phyloP scores from a whole-genome alignment of 2,888 invertebrate genomes.

The Teleiodes luculella region DNA sequence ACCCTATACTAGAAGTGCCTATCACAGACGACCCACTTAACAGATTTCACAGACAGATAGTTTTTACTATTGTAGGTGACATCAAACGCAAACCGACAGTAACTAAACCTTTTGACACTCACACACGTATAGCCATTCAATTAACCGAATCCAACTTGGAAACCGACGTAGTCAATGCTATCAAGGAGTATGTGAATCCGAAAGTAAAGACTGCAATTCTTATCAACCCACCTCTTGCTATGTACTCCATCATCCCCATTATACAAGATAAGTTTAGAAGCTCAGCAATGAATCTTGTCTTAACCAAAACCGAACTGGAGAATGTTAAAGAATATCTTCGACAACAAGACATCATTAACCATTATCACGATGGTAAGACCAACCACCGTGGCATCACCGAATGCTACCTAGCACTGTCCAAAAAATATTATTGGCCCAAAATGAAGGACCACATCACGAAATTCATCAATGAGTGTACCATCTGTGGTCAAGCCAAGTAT shows the following conservation, averaged over 20 bases:
- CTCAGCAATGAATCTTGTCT: neutral
- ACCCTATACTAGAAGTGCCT: neutral
- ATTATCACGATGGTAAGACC: slow-evolving; percentile 1
- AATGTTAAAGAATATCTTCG: neutral
- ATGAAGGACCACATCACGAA: neutral
- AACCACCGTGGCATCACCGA: neutral
- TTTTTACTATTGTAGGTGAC: neutral
- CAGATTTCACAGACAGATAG: neutral
- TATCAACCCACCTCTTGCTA: neutral
- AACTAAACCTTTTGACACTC: neutral
- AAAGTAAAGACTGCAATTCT: neutral
- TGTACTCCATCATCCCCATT: neutral
- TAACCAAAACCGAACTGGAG: neutral
- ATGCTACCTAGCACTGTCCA: neutral
- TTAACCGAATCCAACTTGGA: neutral
- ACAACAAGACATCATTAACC: neutral
- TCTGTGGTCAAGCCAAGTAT: neutral
- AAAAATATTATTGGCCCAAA: neutral
- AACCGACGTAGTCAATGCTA: neutral
- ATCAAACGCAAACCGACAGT: neutral
- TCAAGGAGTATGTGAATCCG: neutral
- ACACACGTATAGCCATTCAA: neutral
- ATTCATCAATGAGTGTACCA: neutral
- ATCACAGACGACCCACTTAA: neutral
- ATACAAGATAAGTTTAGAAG: neutral